Percentiles rank a stretch among this genome's conserved stretches.
Evolutionary conservation across 2,113 vertebrate species (phyloP).

Genomic region (Noctilio leporinus): DNA sequence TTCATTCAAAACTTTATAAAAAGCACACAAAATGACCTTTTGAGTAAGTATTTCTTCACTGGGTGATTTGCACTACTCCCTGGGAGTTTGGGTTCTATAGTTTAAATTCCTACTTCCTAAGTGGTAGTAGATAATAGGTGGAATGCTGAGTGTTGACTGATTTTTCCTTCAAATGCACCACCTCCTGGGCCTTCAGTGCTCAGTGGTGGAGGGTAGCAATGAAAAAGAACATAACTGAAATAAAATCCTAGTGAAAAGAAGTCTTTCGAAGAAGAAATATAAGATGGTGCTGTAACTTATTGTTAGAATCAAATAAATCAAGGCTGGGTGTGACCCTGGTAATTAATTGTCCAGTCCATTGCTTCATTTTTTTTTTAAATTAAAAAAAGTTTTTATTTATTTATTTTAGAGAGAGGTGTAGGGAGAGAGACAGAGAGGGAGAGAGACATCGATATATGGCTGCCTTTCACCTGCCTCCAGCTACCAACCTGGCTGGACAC

Average conservation of each 20-base stretch:
- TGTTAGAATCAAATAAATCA: slow-evolving; percentile 1
- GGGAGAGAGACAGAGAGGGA: too few species aligned
- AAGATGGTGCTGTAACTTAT: not conserved
- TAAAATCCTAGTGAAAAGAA: not conserved
- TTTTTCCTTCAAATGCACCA: slow-evolving; percentile 16
- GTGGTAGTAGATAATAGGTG: not conserved
- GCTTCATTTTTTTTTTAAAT: too few species aligned
- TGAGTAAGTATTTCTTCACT: slow-evolving; percentile 54
- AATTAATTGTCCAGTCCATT: not conserved
- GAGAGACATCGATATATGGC: too few species aligned
- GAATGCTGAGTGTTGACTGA: not conserved
- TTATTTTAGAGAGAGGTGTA: too few species aligned
- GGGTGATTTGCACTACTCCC: not conserved
- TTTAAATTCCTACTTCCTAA: slow-evolving; percentile 42
- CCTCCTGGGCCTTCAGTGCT: not conserved
- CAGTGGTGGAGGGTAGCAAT: not conserved
- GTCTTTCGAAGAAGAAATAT: not conserved
- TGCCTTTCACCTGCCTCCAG: too few species aligned
- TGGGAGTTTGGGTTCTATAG: not conserved
- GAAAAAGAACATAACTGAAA: slow-evolving; percentile 29
- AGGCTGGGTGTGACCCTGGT: not conserved
- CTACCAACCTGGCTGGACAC: too few species aligned
- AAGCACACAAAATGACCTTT: slow-evolving; percentile 26
- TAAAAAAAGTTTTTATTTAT: too few species aligned
- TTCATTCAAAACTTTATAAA: slow-evolving; percentile 62